phyloP scores from a whole-genome alignment of 2,113 vertebrate species.

The Ondatra zibethicus region DNA sequence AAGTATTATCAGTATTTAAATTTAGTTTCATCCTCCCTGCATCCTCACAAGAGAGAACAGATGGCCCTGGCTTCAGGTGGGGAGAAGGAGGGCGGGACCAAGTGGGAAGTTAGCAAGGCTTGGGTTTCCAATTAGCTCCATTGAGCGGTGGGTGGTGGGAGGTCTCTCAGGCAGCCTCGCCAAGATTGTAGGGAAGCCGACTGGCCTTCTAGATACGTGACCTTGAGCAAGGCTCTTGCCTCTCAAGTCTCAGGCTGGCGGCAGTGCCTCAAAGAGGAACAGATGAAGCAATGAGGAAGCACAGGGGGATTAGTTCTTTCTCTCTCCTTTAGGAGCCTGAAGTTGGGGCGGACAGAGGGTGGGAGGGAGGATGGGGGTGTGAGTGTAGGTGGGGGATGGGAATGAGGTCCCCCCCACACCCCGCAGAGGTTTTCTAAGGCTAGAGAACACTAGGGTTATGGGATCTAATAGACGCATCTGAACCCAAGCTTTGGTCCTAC shows the following conservation, averaged over 20 bases:
- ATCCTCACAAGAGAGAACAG: conserved; percentile 78
- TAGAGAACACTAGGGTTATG: not conserved
- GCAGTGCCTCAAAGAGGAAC: not conserved
- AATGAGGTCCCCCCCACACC: no score
- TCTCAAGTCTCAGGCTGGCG: not conserved
- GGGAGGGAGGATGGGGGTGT: no score
- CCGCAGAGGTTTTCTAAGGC: not conserved
- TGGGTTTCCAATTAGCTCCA: conserved; percentile 21
- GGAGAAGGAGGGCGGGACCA: not conserved
- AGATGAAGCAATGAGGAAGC: not conserved
- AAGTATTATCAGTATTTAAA: conserved; percentile 82
- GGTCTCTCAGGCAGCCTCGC: not conserved
- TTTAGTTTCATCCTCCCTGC: conserved; percentile 68
- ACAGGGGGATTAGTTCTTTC: rapidly evolving
- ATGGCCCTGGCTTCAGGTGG: conserved; percentile 77
- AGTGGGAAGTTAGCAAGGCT: not conserved
- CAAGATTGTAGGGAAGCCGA: not conserved
- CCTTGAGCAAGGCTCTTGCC: not conserved
- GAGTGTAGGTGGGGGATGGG: no score
- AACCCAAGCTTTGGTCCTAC: not conserved
- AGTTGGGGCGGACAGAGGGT: no score
- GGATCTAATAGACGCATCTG: not conserved
- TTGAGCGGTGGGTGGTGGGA: not conserved
- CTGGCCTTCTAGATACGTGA: not conserved
- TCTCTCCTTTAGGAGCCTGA: not conserved